Percentiles rank a stretch among this genome's conserved stretches.
Conservation (phyloP, 2,797 vertebrate genomes). For the Microctenopoma steveboyesi region DNA sequence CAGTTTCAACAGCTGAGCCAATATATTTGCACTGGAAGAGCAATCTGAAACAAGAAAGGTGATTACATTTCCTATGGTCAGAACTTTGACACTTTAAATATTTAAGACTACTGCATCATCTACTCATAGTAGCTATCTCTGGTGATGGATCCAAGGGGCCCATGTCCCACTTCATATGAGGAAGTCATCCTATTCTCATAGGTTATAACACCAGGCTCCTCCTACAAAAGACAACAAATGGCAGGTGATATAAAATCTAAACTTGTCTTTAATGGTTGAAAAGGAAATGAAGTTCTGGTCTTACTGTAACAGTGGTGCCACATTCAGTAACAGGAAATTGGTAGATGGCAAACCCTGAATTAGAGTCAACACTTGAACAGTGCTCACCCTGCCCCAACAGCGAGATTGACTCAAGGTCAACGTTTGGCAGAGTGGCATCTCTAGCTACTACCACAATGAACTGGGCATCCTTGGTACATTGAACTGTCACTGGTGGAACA, state of each 20-base stretch:
- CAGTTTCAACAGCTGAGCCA: slow-evolving; percentile 27
- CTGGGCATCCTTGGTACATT: slow-evolving; percentile 79
- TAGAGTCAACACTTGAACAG: slow-evolving; percentile 70
- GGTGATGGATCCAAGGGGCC: slow-evolving; percentile 71
- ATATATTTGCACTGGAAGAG: slow-evolving; percentile 72
- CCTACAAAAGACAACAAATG: slow-evolving; percentile 54
- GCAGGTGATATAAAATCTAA: not conserved
- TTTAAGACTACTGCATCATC: slow-evolving; percentile 15
- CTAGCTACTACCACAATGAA: slow-evolving; percentile 77
- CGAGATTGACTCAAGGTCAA: slow-evolving; percentile 62
- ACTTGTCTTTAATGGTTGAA: not conserved
- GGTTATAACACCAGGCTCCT: slow-evolving; percentile 64
- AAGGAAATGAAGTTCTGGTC: slow-evolving; percentile 15
- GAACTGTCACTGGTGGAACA: slow-evolving; percentile 74
- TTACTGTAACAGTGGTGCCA: slow-evolving; percentile 73
- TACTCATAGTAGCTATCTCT: slow-evolving; percentile 79
- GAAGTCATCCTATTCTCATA: slow-evolving; percentile 80
- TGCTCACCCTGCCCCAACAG: slow-evolving; percentile 52
- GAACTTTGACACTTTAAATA: not conserved
- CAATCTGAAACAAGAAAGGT: slow-evolving; percentile 59
- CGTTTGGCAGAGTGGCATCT: slow-evolving; percentile 69
- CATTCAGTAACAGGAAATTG: slow-evolving; percentile 78
- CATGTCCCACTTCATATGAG: slow-evolving; percentile 56
- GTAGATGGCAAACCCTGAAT: slow-evolving; percentile 76
- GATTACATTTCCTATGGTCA: not conserved